These are phyloP conservation scores for Myiopsitta monachus DNA, from an alignment of 2,113 vertebrate species.

Conservation along the genomic window DNA sequence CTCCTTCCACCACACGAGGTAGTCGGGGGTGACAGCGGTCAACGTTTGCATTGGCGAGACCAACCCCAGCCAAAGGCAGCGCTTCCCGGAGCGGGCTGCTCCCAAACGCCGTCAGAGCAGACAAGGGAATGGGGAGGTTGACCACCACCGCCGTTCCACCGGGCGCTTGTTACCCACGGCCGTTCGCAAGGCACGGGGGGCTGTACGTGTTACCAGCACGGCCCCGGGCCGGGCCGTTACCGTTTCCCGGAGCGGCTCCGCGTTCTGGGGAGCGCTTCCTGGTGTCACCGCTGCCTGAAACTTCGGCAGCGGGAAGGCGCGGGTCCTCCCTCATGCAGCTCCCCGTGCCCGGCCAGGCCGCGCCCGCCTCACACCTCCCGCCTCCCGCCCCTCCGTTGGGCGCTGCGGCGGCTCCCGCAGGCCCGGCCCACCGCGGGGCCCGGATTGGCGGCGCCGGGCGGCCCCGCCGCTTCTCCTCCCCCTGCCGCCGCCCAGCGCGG, in stretches of 20 bases:
- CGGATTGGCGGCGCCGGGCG: neutral
- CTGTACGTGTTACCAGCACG: too few relatives aligned
- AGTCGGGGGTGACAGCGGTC: neutral
- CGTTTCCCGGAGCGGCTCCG: neutral
- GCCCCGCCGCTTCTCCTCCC: neutral
- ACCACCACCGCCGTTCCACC: neutral
- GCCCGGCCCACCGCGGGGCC: neutral
- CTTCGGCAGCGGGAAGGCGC: neutral
- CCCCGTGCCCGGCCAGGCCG: neutral
- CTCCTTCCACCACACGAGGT: neutral
- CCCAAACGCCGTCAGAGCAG: neutral
- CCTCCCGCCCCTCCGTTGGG: neutral
- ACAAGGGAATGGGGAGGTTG: neutral
- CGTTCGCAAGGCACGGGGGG: neutral
- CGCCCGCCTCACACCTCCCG: neutral
- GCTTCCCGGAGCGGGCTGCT: neutral
- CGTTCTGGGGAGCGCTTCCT: neutral
- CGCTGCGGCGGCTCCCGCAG: neutral
- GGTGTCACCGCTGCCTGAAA: neutral
- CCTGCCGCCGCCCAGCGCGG: neutral
- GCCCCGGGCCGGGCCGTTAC: fast-evolving
- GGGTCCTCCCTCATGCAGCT: too few relatives aligned
- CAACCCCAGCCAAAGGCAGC: neutral
- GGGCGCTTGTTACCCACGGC: neutral
- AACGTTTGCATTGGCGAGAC: neutral